Conservation (phyloP, 1,140 invertebrate species). For the Fopius arisanus region DNA sequence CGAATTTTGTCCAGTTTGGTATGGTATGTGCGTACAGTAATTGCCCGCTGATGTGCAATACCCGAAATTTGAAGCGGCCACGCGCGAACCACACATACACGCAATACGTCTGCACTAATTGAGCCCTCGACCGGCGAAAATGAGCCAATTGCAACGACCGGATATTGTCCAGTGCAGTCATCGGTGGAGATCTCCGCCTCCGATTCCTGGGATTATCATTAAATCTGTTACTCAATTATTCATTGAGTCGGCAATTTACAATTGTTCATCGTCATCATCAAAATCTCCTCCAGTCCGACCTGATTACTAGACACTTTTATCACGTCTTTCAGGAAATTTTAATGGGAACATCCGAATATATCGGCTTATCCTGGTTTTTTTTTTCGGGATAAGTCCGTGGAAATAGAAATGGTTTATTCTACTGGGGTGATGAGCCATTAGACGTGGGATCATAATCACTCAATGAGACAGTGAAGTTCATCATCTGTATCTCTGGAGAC, state of each 20-base stretch:
- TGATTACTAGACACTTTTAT: too few species aligned
- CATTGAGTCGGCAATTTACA: background rate
- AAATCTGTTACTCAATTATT: background rate
- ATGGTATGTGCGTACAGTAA: background rate
- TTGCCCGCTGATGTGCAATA: slow-evolving; percentile 7
- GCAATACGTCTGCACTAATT: background rate
- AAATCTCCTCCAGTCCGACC: too few species aligned
- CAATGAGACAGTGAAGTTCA: too few species aligned
- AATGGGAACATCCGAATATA: too few species aligned
- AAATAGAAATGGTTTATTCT: too few species aligned
- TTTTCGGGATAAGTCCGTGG: too few species aligned
- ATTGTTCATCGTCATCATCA: too few species aligned
- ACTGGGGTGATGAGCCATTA: too few species aligned
- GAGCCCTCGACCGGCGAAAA: background rate
- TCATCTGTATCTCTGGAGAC: background rate
- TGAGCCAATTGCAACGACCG: slow-evolving; percentile 2
- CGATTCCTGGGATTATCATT: background rate
- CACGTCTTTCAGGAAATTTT: too few species aligned
- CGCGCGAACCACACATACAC: background rate
- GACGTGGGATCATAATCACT: too few species aligned
- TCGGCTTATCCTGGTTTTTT: too few species aligned
- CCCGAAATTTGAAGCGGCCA: background rate
- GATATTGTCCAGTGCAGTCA: background rate
- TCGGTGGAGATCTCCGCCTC: background rate
- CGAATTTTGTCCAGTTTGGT: background rate